Base-by-base conservation (phyloP, 2,888 invertebrate genomes). In the Eupithecia pulchellata region DNA sequence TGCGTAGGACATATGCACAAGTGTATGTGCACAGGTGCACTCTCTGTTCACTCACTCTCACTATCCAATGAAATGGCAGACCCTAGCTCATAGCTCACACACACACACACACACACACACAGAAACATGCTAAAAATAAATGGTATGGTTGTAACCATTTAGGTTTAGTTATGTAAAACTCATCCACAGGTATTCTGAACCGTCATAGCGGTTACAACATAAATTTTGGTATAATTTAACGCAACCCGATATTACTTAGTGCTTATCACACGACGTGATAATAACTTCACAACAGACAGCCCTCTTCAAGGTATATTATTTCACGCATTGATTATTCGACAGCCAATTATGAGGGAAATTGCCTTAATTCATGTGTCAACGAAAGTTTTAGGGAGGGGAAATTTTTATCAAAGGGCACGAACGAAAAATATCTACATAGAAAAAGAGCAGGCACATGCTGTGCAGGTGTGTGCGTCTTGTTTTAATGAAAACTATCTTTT, bases 301-400 rank as follows among this genome's bases (percentile, higher is more conserved):
- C 58, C 78, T 78, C 79, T 79, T 77, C 73, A 79, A 71, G 79
- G 72, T 72, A 78, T 79, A 86, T 87, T 83, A 86, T 88, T 88
- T 88, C 84, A 86, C 86, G 86, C 87, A 86, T 86, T 87, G 88
- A 87, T 85, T 86, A 83, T 76, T 83, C 82, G 79, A 78, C 82
- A 85, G 83, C 84, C 90, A 89, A 89, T 89, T 89, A 77, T 61
- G 76, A 77, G 78, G 77, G 82, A 74, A 84, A 86, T 84, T 83
- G 82, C 81, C 76, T 75, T 76, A 79, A 82, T 84, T 83, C 83
- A 78, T 82, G 81, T 81, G 82, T 77, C 77, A 70, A 73, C 73
- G 73, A 75, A 75, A 70, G 69, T 72, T 75, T 36, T 64, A 73
- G 73, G 57, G 69, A 75, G 69, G 76, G 65, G 74, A 66, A 64